Base-by-base conservation (phyloP, 2,888 invertebrate genomes). In the Falcaria lacertinaria region DNA sequence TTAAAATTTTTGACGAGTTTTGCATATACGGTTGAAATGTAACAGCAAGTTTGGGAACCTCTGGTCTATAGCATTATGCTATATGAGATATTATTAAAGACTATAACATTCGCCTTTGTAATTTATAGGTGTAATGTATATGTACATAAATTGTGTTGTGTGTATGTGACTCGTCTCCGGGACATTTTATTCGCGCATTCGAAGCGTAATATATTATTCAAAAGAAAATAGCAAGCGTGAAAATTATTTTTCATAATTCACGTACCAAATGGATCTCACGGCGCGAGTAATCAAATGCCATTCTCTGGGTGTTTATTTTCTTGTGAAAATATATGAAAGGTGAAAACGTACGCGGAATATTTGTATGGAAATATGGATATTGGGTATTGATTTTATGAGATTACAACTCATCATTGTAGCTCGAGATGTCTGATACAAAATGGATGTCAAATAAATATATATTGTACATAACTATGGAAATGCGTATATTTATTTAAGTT, bases 381-480 rank as follows among this genome's bases (percentile, higher is more conserved):
- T 57, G 62, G 52, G 56, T 72, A 74, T 73, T 62, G 74, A 70
- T 71, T 73, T 69, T 68, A 70, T 72, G 67, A 54, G 65, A 69
- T 71, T 67, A 54, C 45, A 17, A 32, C 33, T 16, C 51, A 37
- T 46, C 38, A 25, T 41, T 41, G 47, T 48, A 48, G 41, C 34
- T 34, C 36, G 41, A 35, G 7, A 34, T 41, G 22, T 48, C 22
- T 28, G 41, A 35, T 37, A 32, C 19, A 19, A 19, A 19, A 19
- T 19, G 19, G 6, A 19, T 19, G 19, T 19, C 19, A 6, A 19
- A 19, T 19, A 19, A n/a, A n/a, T n/a, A n/a, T n/a, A n/a, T n/a
- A n/a, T n/a, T n/a, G n/a, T n/a, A n/a, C n/a, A n/a, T n/a, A n/a
- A n/a, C n/a, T n/a, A n/a, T n/a, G n/a, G n/a, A n/a, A n/a, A n/a